A percentile compares a stretch with the other conserved stretches of the same genome.
Evolutionary conservation across 37 sponge, comb jelly and placozoan genomes (phyloP).

Genomic region (Aphrocallistes beatrix): DNA sequence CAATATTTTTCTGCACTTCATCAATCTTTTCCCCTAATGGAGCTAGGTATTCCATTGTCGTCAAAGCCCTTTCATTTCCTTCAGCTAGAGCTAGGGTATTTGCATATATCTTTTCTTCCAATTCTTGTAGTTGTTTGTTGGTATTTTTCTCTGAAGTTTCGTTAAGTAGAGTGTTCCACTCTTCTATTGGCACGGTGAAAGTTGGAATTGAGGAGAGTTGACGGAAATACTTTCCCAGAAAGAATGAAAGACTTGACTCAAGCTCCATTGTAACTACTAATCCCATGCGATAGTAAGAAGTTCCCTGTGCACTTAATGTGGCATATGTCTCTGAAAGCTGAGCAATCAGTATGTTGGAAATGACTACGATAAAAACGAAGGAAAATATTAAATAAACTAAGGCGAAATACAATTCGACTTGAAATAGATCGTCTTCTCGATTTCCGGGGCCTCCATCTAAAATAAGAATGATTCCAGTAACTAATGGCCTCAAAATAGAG

Average conservation of each 20-base stretch:
- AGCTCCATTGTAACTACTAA: not conserved
- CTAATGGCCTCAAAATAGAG: not conserved
- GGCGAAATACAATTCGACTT: not conserved
- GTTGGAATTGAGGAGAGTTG: not conserved
- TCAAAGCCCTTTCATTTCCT: not conserved
- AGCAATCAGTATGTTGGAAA: not conserved
- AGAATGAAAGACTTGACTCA: not conserved
- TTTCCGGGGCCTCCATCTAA: not conserved
- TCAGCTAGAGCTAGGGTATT: not conserved
- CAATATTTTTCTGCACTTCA: not conserved
- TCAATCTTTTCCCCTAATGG: not conserved
- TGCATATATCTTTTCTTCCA: not conserved
- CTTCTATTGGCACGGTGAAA: not conserved
- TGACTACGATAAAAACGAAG: not conserved
- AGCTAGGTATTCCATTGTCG: not conserved
- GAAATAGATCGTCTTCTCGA: not conserved
- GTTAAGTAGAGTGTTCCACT: not conserved
- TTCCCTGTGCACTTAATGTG: not conserved
- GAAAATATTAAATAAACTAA: not conserved
- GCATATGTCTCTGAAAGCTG: constrained; percentile 6
- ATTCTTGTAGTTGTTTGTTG: not conserved
- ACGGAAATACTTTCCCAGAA: not conserved
- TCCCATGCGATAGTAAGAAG: constrained; percentile 5
- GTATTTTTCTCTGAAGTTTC: not conserved
- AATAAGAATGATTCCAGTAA: not conserved